Evolutionary conservation across 2,888 invertebrate species (phyloP), one percentile per base, ranked within the genome.

Genomic region (Eucriotettix oculatus): DNA sequence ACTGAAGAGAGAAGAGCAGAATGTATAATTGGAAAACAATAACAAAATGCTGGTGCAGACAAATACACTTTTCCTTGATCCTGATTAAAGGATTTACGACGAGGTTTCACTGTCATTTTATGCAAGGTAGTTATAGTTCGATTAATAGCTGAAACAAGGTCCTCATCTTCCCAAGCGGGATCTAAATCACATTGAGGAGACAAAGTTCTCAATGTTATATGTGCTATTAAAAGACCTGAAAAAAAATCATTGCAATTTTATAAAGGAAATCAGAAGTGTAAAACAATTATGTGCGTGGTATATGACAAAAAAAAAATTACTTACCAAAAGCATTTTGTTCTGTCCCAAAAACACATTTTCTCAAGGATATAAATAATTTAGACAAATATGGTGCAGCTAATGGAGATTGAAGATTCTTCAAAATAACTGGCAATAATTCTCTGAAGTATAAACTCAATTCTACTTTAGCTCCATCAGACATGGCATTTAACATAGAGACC

Each of bases 101-200:
- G 43, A 12, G 59, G 42, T 16, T 58, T 52, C 14, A 66, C 76
- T 0, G 82, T 82, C 61, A 71, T 73, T 42, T 72, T 73, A 72
- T 81, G 79, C 58, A 85, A 72, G 64, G 77, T 72, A 66, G 74
- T 74, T 52, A 93, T 76, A 17, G 84, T 80, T 63, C 87, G 80
- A n/a, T 74, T 71, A 3, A 86, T 80, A 0, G 85, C 83, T 42
- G 75, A 73, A 53, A 77, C 76, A 9, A 90, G 72, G 52, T 81
- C 76, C 67, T 87, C 85, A 58, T 84, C 81, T 65, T 82, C 83
- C 93, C 94, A 94, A 57, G 82, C 80, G 3, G 80, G 74, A 65
- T 87, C 85, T 52, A 93, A 71, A 70, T 86, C 85, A 70, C 92
- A 94, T 57, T 86, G 85, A 0, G 95, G 93, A 59, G 86, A 83